Evolutionary conservation across 2,797 vertebrate species (phyloP), one percentile per base, ranked within the genome.

Genomic region (Eulemur albifrons): DNA sequence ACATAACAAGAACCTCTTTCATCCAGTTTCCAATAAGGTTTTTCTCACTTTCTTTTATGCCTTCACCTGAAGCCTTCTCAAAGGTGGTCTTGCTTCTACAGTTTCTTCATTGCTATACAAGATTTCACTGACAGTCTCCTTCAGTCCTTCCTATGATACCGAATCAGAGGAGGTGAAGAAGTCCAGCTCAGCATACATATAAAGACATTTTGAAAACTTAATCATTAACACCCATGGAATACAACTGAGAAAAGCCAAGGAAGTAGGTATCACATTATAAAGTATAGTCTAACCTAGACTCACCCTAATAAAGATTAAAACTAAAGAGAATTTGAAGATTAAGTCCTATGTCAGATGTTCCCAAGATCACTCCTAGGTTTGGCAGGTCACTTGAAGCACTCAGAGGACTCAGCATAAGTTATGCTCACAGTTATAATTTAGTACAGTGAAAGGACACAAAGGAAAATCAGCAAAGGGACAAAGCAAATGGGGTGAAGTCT

Each of bases 281-380:
- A 90, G 12, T 69, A 77, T n/a, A 82, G 54, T 48, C 25, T 82
- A 93, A 93, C 67, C 50, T 63, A 93, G 27, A 81, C n/a, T 23
- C 67, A 38, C n/a, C 23, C 76, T 79, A 77, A 95, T 40, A 82
- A 90, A 70, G 20, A 81, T 38, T 81, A 76, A 86, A 95, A 81
- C 38, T 15, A 90, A 75, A 67, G 10, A 75, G 27, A 72, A 2
- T 89, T 65, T 73, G 43, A 54, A 93, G 38, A 13, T 70, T 88
- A 38, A 54, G 32, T 87, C 32, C 63, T 84, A 17, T 88, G 14
- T 32, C 7, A 61, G 35, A 20, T 81, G 57, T 89, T 93, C 43
- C 35, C 50, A 50, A 76, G 45, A 50, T 76, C 30, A 76, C 25
- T 8, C 61, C 30, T 18, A 85, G 7, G 30, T 76, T 69, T 48